Evolutionary conservation across 2,113 vertebrate species (phyloP).

Genomic region (Cololabis saira): DNA sequence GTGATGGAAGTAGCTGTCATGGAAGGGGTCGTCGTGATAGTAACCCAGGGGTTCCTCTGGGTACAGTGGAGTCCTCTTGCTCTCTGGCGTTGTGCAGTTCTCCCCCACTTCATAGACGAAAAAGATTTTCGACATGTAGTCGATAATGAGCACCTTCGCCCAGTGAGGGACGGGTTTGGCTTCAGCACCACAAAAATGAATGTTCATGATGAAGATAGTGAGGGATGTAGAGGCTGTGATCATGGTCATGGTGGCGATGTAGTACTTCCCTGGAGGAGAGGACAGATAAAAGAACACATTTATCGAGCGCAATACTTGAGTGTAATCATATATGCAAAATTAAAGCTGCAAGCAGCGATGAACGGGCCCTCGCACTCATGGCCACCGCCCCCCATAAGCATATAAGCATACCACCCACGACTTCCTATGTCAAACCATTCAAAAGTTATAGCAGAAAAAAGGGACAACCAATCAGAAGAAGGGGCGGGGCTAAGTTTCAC

Average conservation of each 20-base stretch:
- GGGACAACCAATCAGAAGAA: no score
- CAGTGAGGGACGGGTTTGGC: conserved; percentile 94
- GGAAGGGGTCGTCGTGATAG: conserved; percentile 32
- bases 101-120: conserved; percentile 97
- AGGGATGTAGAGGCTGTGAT: conserved; percentile 97
- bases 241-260: conserved; percentile 98
- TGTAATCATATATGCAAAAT: neutral
- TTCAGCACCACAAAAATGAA: conserved; percentile 96
- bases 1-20: conserved; percentile 44
- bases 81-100: conserved; percentile 86
- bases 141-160: conserved; percentile 95
- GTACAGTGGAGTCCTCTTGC: conserved; percentile 65
- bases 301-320: neutral
- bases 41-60: conserved; percentile 67
- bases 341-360: no score
- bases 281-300: conserved; percentile 9
- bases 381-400: no score
- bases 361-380: no score
- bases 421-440: no score
- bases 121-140: conserved; percentile 96
- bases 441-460: no score
- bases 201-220: conserved; percentile 99
- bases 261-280: conserved; percentile 91
- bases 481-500: no score
- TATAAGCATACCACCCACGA: no score